A percentile compares a stretch with the other conserved stretches of the same genome.
Conservation (phyloP, 2,113 vertebrate genomes). For the Cyanocitta stelleri region DNA sequence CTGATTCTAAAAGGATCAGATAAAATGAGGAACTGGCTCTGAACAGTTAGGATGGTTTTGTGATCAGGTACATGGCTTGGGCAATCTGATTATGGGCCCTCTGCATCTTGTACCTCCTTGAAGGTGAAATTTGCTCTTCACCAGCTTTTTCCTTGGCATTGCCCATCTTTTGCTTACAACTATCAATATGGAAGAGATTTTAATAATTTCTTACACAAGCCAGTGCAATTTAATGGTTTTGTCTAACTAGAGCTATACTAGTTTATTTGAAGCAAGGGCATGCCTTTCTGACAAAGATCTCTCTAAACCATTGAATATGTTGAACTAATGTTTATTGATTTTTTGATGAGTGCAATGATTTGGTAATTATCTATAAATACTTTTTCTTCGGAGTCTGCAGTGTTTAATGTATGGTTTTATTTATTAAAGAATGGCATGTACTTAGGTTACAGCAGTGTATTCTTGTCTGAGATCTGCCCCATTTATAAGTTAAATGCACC, state of each 20-base stretch:
- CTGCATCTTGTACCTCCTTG: neutral
- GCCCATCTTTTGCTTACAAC: neutral
- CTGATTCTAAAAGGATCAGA: neutral
- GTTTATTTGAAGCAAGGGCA: neutral
- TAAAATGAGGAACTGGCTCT: neutral
- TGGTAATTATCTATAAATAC: neutral
- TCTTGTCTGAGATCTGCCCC: neutral
- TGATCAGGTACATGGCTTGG: neutral
- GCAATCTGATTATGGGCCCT: neutral
- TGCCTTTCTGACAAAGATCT: neutral
- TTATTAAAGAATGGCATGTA: neutral
- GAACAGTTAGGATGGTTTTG: neutral
- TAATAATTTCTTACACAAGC: neutral
- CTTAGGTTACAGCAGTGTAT: neutral
- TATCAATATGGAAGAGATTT: neutral
- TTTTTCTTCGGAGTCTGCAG: neutral
- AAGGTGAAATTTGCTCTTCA: neutral
- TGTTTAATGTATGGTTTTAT: neutral
- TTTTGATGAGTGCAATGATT: neutral
- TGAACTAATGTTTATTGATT: neutral
- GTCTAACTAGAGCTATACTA: neutral
- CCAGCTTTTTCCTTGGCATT: neutral
- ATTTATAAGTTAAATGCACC: neutral
- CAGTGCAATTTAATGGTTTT: neutral
- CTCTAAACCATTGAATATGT: accelerated